Percentiles rank a stretch among this genome's conserved stretches.
These are phyloP conservation scores for Phalera bucephala DNA, from an alignment of 2,888 invertebrate genomes.

Conservation along the genomic window DNA sequence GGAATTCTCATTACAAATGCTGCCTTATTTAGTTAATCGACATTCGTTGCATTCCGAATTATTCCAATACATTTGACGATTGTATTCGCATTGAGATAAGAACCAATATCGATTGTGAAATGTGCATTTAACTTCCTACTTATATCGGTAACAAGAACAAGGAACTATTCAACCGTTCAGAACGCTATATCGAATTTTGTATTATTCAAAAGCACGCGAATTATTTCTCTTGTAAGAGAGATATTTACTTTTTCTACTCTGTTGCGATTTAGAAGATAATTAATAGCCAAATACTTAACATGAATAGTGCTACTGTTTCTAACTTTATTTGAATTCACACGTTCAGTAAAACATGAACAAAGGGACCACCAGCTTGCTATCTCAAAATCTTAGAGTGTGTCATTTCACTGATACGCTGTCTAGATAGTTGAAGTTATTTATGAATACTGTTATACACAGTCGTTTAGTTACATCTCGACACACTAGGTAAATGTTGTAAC, in stretches of 20 bases:
- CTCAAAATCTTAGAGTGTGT: conserved; percentile 31
- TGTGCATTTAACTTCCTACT: background rate
- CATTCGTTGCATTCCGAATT: conserved; percentile 30
- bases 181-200: background rate
- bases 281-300: too few relatives aligned
- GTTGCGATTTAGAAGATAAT: too few relatives aligned
- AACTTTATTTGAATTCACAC: background rate
- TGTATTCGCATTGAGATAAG: background rate
- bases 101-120: background rate
- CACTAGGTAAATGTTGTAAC: conserved; percentile 12
- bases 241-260: too few relatives aligned
- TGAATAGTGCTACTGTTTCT: too few relatives aligned
- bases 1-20: conserved; percentile 34
- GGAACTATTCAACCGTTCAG: background rate
- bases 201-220: background rate
- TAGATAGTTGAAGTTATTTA: conserved; percentile 17
- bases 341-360: conserved; percentile 13
- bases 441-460: conserved; percentile 9
- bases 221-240: too few relatives aligned
- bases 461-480: conserved; percentile 6
- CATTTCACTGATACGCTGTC: conserved; percentile 13
- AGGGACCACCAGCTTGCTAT: conserved; percentile 23
- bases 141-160: background rate
- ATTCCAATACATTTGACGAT: background rate
- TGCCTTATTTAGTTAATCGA: conserved; percentile 32